These are phyloP conservation scores for Chrysina gloriosa DNA, from an alignment of 2,888 invertebrate species.

Conservation along the genomic window DNA sequence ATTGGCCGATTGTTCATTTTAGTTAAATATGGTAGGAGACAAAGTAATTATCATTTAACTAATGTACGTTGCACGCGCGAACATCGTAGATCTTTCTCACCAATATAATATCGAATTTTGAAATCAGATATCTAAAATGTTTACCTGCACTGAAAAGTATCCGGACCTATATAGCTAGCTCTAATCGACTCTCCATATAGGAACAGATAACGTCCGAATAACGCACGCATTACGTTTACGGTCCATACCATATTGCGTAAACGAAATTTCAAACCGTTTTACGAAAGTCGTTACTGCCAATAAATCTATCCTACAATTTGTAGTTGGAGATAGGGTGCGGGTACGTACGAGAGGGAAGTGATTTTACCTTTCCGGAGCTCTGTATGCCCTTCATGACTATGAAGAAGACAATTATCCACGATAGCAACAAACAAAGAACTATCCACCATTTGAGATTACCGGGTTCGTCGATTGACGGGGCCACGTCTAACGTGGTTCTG, in stretches of 20 bases:
- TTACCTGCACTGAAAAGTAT: constrained; percentile 23
- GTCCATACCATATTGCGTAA: constrained; percentile 21
- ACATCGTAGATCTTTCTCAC: neutral
- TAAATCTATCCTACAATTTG: constrained; percentile 32
- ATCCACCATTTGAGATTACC: constrained; percentile 95
- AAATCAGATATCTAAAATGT: constrained; percentile 16
- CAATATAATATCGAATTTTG: constrained; percentile 15
- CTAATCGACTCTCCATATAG: constrained; percentile 27
- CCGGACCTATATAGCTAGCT: constrained; percentile 33
- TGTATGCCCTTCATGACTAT: constrained; percentile 98
- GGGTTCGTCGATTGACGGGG: constrained; percentile 85
- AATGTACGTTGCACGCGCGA: neutral
- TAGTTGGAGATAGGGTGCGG: constrained; percentile 30
- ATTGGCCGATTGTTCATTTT: too few species aligned
- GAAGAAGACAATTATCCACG: constrained; percentile 93
- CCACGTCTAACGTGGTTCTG: constrained; percentile 87
- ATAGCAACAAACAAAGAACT: constrained; percentile 84
- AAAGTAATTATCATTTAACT: neutral
- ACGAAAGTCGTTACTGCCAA: constrained; percentile 26
- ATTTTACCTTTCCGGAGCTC: constrained; percentile 88
- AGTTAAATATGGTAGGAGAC: too few species aligned
- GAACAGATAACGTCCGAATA: constrained; percentile 28
- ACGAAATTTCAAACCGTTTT: constrained; percentile 27
- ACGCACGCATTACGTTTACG: constrained; percentile 12
- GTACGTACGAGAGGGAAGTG: neutral